Conservation (phyloP, 2,113 vertebrate genomes). For the Alligator sinensis region DNA sequence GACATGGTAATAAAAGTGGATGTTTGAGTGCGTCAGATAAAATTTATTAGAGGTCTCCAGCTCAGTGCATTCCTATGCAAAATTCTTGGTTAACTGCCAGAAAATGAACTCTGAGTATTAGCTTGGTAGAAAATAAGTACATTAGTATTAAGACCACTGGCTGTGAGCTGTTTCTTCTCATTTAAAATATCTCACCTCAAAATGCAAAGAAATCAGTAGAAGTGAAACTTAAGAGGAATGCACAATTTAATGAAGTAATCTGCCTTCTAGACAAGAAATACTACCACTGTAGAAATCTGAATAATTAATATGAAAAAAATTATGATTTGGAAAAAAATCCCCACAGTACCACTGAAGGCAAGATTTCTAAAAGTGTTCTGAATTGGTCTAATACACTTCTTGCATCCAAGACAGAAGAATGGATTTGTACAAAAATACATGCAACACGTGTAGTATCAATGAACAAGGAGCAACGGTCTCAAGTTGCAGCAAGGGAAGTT, state of each 20-base stretch:
- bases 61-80: conserved; percentile 67
- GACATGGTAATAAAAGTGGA: conserved; percentile 64
- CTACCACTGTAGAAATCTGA: conserved; percentile 12
- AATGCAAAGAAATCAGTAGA: conserved; percentile 48
- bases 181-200: conserved; percentile 66
- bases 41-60: conserved; percentile 76
- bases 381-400: conserved; percentile 20
- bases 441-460: no score
- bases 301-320: conserved; percentile 63
- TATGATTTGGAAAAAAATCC: conserved; percentile 13
- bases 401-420: neutral
- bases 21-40: conserved; percentile 71
- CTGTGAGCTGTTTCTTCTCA: conserved; percentile 59
- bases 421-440: neutral
- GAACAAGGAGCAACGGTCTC: no score
- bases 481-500: no score
- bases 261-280: conserved; percentile 42
- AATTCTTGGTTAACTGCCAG: conserved; percentile 75
- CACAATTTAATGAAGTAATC: conserved; percentile 54
- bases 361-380: conserved; percentile 7
- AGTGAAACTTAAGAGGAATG: conserved; percentile 52
- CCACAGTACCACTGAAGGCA: conserved; percentile 34
- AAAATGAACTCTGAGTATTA: conserved; percentile 64
- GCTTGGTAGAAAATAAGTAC: conserved; percentile 74
- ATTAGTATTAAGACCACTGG: conserved; percentile 49